These are phyloP conservation scores for Pachycephus smyrnensis DNA, from an alignment of 2,888 invertebrate genomes.

Conservation along the genomic window DNA sequence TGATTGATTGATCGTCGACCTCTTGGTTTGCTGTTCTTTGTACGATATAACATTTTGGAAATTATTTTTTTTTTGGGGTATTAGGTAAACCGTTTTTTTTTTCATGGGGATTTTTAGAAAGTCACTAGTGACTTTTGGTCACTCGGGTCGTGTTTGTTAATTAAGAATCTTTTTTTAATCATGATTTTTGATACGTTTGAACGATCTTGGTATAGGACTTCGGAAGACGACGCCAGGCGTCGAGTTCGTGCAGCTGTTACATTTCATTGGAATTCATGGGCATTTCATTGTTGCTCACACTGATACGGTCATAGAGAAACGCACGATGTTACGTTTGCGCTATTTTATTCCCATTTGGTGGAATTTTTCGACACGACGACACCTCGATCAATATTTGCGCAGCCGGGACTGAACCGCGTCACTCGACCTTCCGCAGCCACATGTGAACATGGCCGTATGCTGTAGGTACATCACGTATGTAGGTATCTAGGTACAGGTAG, in stretches of 20 bases:
- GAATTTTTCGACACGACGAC: constrained; percentile 65
- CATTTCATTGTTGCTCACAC: not conserved
- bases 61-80: too few species aligned
- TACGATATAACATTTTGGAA: not conserved
- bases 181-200: too few species aligned
- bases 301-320: not conserved
- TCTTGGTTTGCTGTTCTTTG: not conserved
- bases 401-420: constrained; percentile 64
- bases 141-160: not conserved
- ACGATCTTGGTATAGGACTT: not conserved
- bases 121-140: not conserved
- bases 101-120: not conserved
- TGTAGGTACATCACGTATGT: not conserved
- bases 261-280: not conserved
- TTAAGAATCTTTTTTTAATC: not conserved
- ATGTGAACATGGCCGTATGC: not conserved
- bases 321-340: constrained; percentile 14
- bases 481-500: not conserved
- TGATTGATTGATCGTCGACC: constrained; percentile 17
- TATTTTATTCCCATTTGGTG: constrained; percentile 60
- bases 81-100: not conserved
- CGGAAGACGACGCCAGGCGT: not conserved
- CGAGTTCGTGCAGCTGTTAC: not conserved
- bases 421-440: constrained; percentile 66
- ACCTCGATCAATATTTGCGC: constrained; percentile 67